Base-by-base conservation (phyloP, 2,888 invertebrate genomes). In the Caenorhabditis sp. region DNA sequence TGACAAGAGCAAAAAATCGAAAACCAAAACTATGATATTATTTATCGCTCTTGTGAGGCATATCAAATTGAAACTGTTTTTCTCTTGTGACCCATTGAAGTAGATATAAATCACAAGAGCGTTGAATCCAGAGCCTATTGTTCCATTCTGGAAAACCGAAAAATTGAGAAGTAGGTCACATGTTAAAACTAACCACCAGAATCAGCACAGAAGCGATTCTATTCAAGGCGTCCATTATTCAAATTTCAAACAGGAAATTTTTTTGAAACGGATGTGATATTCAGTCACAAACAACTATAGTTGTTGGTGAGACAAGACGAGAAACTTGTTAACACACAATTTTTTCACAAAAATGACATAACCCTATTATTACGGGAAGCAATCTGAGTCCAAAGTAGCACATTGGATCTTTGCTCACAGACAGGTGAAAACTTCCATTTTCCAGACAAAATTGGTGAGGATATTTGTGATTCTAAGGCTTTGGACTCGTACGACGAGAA, bases 21-120 rank as follows among this genome's bases (percentile, higher is more conserved):
- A 68, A n/a, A 68, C 8, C n/a, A 68, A 22, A 0, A 76, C 68
- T 8, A 68, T 16, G 14, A 75, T 58, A 31, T 75, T 75, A 44
- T 75, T 75, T 44, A 75, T 35, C 8, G 75, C 44, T 22, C 75
- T 56, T 2, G 75, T 31, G 1, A 75, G 47, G 56, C 75, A 75
- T 2, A 75, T 66, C 49, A 66, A 56, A 19, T 66, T 63, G 58
- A 75, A 75, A 24, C 75, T 75, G 2, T 58, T 66, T n/a, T 56
- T 75, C n/a, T 66, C 75, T n/a, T 75, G 75, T 4, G 22, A 58
- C 12, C 58, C 75, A 28, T 31, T n/a, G 49, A 75, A 75, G 44
- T 35, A 58, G 1, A 75, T 41, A n/a, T 22, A 75, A 35, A 75
- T 58, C 5, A 75, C 44, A 24, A 31, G n/a, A 19, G 24, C 2